A percentile compares a stretch with the other conserved stretches of the same genome.
Conservation (phyloP, 1,140 invertebrate genomes). For the Cherax quadricarinatus region DNA sequence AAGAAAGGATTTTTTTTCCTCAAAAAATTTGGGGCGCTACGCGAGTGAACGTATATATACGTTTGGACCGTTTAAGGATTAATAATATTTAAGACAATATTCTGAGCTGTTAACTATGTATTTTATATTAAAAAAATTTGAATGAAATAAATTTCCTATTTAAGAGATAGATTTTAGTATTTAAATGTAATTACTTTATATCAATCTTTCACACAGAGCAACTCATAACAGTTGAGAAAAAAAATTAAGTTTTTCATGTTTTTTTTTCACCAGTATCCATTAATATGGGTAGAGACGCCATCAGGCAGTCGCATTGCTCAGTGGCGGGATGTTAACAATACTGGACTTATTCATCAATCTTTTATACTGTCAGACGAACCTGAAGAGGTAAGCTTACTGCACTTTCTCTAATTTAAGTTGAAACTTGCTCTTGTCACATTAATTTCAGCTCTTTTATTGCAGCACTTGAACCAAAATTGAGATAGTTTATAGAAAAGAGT, state of each 20-base stretch:
- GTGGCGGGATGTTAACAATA: conserved; percentile 29
- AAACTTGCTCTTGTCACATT: no score
- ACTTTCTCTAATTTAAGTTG: no score
- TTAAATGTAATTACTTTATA: background rate
- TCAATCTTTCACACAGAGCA: background rate
- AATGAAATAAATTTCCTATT: background rate
- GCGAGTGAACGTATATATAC: no score
- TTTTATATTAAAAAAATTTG: background rate
- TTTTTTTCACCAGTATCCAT: conserved; percentile 15
- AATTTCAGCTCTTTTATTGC: no score
- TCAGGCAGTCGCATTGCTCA: conserved; percentile 40
- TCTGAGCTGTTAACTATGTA: background rate
- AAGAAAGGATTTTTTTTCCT: no score
- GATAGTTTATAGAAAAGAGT: no score
- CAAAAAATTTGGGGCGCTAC: no score
- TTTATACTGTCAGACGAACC: conserved; percentile 40
- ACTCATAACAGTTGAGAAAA: background rate
- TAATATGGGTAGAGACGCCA: conserved; percentile 27
- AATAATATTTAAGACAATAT: background rate
- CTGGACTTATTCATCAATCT: conserved; percentile 28
- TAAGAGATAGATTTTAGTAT: no score
- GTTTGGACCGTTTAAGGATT: no score
- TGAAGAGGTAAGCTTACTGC: conserved; percentile 22
- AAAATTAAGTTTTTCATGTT: background rate
- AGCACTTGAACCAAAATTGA: no score